Evolutionary conservation across 2,113 vertebrate genomes (phyloP).

Genomic region (Sapayoa aenigma): DNA sequence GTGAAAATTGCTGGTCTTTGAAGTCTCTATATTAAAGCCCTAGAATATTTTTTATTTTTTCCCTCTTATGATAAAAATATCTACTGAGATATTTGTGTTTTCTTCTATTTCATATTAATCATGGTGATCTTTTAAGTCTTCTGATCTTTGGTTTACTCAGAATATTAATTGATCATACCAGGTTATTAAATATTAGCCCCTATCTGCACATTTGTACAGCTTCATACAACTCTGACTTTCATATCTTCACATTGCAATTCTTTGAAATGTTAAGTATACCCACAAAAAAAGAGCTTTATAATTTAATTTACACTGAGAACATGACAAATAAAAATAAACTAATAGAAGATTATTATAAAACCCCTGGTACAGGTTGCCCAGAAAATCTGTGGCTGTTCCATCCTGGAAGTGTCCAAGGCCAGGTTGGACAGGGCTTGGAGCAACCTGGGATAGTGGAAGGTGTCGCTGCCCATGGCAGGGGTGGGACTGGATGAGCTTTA

Average conservation of each 20-base stretch:
- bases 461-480: background rate
- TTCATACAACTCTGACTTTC: background rate
- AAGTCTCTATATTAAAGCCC: background rate
- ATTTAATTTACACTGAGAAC: background rate
- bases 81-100: background rate
- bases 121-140: background rate
- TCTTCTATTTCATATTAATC: slow-evolving; percentile 28
- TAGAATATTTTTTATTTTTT: background rate
- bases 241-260: background rate
- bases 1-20: slow-evolving; percentile 40
- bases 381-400: background rate
- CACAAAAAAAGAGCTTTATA: background rate
- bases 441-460: background rate
- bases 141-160: background rate
- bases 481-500: background rate
- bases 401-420: background rate
- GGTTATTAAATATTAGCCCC: slow-evolving; percentile 17
- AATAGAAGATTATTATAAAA: background rate
- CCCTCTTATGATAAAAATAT: background rate
- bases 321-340: background rate
- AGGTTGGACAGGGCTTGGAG: background rate
- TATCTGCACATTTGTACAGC: background rate
- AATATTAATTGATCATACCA: slow-evolving; percentile 33
- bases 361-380: background rate
- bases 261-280: background rate